Evolutionary conservation across 2,888 invertebrate species (phyloP).

Genomic region (Cremastinae sp.): DNA sequence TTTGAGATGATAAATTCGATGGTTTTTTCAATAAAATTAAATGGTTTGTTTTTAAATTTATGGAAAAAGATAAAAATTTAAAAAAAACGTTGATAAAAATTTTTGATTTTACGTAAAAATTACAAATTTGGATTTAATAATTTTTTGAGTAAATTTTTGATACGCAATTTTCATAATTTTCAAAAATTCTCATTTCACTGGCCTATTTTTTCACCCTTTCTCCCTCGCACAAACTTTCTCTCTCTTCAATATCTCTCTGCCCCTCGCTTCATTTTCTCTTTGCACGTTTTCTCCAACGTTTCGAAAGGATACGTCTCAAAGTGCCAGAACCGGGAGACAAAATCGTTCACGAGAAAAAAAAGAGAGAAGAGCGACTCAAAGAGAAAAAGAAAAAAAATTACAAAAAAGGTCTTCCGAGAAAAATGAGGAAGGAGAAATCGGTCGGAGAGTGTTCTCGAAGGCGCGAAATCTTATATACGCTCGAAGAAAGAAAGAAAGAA

Average conservation of each 20-base stretch:
- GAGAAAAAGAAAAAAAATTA: constrained; percentile 14
- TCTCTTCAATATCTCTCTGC: constrained; percentile 26
- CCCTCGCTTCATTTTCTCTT: constrained; percentile 29
- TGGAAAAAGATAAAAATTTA: too few relatives aligned
- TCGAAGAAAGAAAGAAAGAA: constrained; percentile 34
- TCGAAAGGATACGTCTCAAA: constrained; percentile 36
- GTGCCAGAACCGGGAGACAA: constrained; percentile 5
- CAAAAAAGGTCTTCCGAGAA: too few relatives aligned
- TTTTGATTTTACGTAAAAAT: too few relatives aligned
- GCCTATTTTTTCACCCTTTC: neutral
- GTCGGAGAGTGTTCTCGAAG: constrained; percentile 35
- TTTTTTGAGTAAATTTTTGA: too few relatives aligned
- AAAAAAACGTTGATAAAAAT: too few relatives aligned
- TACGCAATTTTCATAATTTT: too few relatives aligned
- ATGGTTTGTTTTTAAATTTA: too few relatives aligned
- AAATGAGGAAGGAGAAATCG: constrained; percentile 6
- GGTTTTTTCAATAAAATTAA: too few relatives aligned
- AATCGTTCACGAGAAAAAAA: constrained; percentile 5
- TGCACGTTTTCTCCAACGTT: constrained; percentile 17
- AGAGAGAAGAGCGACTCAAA: constrained; percentile 2
- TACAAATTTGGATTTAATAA: too few relatives aligned
- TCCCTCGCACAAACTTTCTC: neutral
- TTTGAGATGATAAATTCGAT: too few relatives aligned
- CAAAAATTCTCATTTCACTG: too few relatives aligned
- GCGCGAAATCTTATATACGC: constrained; percentile 20